phyloP scores from a whole-genome alignment of 2,888 invertebrate genomes.

The Therioaphis trifolii region DNA sequence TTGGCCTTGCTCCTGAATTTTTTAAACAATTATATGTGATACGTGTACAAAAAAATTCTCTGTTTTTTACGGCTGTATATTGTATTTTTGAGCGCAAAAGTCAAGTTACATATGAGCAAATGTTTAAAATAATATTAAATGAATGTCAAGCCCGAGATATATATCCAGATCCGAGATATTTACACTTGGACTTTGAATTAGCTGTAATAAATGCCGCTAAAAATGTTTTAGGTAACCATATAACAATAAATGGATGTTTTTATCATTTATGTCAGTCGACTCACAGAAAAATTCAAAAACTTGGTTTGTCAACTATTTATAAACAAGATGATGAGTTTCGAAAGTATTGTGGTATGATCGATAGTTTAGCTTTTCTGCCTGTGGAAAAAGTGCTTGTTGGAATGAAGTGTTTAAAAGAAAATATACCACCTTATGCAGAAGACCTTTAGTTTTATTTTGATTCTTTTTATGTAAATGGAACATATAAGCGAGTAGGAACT shows the following conservation, averaged over 20 bases:
- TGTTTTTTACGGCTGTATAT: neutral
- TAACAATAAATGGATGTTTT: neutral
- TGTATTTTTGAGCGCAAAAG: neutral
- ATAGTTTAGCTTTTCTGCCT: neutral
- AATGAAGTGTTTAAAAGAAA: neutral
- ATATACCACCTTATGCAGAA: constrained; percentile 1
- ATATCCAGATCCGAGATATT: neutral
- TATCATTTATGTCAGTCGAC: neutral
- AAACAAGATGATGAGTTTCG: neutral
- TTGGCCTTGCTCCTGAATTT: too few relatives aligned
- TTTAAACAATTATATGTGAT: too few relatives aligned
- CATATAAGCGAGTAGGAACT: too few relatives aligned
- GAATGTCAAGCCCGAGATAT: neutral
- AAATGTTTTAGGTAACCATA: neutral
- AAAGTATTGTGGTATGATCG: neutral
- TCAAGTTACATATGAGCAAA: neutral
- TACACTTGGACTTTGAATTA: neutral
- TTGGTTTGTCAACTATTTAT: neutral
- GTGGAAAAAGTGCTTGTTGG: neutral
- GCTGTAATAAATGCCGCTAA: neutral
- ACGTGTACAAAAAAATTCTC: neutral
- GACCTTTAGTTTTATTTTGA: neutral
- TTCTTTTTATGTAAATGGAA: too few relatives aligned
- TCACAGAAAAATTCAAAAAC: too few relatives aligned
- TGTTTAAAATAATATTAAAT: neutral